Conservation (phyloP, 2,113 vertebrate genomes). For the Anhinga rufa region DNA sequence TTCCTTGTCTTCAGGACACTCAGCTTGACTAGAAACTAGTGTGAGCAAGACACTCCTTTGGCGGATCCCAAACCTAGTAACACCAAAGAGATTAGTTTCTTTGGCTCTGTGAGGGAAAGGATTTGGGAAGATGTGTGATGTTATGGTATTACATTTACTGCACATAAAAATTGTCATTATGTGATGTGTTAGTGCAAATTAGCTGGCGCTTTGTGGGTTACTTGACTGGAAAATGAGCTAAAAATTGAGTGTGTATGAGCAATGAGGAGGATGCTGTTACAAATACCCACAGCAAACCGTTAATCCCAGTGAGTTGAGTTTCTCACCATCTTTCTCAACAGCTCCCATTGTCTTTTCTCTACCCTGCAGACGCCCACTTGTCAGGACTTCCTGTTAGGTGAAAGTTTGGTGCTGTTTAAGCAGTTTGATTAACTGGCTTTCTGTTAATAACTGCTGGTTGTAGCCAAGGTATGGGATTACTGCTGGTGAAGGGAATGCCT, state of each 20-base stretch:
- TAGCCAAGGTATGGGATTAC: not conserved
- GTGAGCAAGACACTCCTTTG: not conserved
- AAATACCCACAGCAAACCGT: not conserved
- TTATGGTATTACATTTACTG: not conserved
- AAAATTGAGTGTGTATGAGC: not conserved
- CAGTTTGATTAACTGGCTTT: slow-evolving; percentile 24
- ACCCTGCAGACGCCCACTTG: not conserved
- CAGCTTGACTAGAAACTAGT: not conserved
- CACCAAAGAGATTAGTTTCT: not conserved
- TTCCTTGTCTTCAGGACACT: not conserved
- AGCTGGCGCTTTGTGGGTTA: not conserved
- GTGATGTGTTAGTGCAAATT: rapidly evolving
- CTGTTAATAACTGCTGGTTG: not conserved
- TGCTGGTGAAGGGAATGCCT: not conserved
- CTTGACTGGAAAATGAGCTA: slow-evolving; percentile 21
- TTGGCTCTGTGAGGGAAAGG: not conserved
- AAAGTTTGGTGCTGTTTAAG: not conserved
- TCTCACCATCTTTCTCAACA: not conserved
- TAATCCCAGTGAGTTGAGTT: not conserved
- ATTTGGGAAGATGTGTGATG: not conserved
- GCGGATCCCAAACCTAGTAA: not conserved
- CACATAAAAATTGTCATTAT: not conserved
- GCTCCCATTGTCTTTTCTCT: not conserved
- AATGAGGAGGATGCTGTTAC: not conserved
- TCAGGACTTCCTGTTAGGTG: not conserved